Evolutionary conservation across 2,113 vertebrate genomes (phyloP).

Genomic region (Strix aluco): DNA sequence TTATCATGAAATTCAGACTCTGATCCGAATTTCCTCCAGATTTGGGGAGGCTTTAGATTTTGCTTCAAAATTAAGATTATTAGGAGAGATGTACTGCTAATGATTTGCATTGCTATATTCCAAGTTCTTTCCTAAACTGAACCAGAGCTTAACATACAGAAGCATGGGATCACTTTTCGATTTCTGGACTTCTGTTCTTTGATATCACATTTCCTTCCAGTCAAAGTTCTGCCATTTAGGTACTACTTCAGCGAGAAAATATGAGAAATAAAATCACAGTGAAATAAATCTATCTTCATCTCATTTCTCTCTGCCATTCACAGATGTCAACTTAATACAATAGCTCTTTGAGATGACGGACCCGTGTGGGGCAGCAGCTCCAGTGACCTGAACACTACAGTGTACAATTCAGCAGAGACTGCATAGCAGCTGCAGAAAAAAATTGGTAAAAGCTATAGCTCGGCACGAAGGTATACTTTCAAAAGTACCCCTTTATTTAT

Average conservation of each 20-base stretch:
- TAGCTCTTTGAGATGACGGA: slow-evolving; percentile 46
- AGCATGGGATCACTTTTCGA: background rate
- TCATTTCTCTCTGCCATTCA: slow-evolving; percentile 49
- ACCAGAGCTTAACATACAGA: background rate
- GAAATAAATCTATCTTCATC: slow-evolving; percentile 60
- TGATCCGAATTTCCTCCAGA: background rate
- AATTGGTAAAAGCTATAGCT: background rate
- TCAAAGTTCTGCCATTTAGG: background rate
- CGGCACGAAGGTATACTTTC: background rate
- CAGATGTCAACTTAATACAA: slow-evolving; percentile 43
- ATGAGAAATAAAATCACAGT: slow-evolving; percentile 44
- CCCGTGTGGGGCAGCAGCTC: background rate
- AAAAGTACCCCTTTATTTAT: slow-evolving; percentile 17
- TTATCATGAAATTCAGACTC: background rate
- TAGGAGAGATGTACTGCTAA: background rate
- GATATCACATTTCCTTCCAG: background rate
- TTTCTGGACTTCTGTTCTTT: background rate
- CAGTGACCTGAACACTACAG: background rate
- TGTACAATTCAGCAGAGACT: background rate
- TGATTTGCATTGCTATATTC: background rate
- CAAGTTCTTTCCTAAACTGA: background rate
- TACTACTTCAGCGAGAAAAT: slow-evolving; percentile 29
- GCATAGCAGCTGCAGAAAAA: slow-evolving; percentile 38
- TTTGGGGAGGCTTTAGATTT: background rate
- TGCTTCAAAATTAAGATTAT: background rate